Conservation (phyloP, 2,113 vertebrate genomes). For the Corynorhinus townsendii region DNA sequence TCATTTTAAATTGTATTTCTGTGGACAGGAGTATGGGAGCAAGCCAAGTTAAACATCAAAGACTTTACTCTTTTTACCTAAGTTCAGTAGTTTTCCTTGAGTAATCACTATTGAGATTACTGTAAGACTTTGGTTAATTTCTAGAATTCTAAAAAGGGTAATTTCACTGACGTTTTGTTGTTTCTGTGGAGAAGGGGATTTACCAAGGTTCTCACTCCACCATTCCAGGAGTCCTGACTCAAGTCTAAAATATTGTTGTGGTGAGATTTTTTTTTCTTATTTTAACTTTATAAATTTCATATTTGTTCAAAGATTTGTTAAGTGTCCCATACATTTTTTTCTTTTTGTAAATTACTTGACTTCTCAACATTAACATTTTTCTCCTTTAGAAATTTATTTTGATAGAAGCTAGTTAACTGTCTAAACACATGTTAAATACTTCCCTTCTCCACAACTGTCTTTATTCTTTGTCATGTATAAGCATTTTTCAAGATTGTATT, state of each 20-base stretch:
- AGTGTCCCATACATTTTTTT: neutral
- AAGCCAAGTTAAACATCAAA: neutral
- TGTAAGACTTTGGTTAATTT: neutral
- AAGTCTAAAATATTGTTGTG: neutral
- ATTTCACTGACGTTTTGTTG: neutral
- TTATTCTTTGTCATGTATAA: neutral
- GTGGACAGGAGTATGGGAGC: neutral
- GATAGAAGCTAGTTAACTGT: neutral
- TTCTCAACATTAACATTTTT: neutral
- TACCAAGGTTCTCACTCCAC: neutral
- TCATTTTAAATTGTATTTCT: conserved; percentile 8
- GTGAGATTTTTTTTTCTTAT: neutral
- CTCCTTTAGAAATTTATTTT: conserved; percentile 12
- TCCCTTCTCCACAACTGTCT: neutral
- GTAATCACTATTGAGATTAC: neutral
- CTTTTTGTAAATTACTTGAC: neutral
- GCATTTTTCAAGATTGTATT: neutral
- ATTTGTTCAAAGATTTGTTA: neutral
- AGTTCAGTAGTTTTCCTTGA: neutral
- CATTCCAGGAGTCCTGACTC: neutral
- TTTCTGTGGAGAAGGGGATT: neutral
- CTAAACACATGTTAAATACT: neutral
- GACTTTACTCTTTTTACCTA: neutral
- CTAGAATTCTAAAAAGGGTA: neutral
- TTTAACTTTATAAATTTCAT: neutral